Evolutionary conservation across 2,797 vertebrate genomes (phyloP).

Genomic region (Rhinella marina): DNA sequence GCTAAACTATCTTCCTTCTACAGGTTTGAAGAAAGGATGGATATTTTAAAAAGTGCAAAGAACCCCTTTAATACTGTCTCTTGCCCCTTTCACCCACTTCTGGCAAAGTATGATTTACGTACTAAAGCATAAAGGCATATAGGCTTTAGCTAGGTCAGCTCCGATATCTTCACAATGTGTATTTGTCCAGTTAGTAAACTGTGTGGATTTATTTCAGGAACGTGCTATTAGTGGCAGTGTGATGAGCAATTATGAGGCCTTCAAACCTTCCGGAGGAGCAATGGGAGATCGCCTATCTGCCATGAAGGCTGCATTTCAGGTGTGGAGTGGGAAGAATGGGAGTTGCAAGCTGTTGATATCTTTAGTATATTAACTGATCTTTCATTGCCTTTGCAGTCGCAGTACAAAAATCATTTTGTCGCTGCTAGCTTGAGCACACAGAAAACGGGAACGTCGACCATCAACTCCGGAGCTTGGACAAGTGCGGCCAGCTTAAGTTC

Average conservation of each 20-base stretch:
- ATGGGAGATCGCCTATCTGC: conserved; percentile 97
- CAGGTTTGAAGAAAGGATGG: too few species aligned
- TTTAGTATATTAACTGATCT: background rate
- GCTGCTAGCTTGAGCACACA: conserved; percentile 90
- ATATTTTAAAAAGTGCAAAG: too few species aligned
- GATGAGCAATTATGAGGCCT: conserved; percentile 88
- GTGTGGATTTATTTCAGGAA: conserved; percentile 75
- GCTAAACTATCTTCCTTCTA: too few species aligned
- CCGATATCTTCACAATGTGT: too few species aligned
- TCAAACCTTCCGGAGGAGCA: conserved; percentile 88
- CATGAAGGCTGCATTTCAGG: conserved; percentile 98
- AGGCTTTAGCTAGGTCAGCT: background rate
- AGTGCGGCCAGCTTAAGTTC: conserved; percentile 96
- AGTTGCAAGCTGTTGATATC: background rate
- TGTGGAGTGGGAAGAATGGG: conserved; percentile 64
- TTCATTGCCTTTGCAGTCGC: conserved; percentile 77
- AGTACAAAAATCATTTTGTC: conserved; percentile 98
- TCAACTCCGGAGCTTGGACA: conserved; percentile 91
- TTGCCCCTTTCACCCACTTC: background rate
- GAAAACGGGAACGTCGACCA: conserved; percentile 86
- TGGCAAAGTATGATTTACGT: background rate
- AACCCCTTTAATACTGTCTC: background rate
- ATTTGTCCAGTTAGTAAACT: background rate
- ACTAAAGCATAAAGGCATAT: background rate
- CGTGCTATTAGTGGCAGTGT: conserved; percentile 78